phyloP scores from a whole-genome alignment of 1,140 invertebrate genomes.

The Brachionus paranguensis region DNA sequence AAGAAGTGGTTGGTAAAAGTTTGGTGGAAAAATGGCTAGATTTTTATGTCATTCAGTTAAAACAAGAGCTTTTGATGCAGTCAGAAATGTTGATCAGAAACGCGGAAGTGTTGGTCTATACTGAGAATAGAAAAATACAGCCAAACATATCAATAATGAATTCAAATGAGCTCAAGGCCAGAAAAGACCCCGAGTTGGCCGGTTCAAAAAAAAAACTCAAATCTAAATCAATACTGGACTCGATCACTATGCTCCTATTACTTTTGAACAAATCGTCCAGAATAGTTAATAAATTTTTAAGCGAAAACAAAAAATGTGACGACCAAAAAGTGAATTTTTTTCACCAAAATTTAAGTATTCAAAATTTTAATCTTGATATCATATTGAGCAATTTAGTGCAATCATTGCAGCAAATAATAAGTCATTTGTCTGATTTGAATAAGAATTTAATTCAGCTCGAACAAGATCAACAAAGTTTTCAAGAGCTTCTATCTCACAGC shows the following conservation, averaged over 20 bases:
- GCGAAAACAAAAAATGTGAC: background rate
- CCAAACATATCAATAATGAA: background rate
- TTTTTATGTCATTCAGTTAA: background rate
- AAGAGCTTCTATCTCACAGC: background rate
- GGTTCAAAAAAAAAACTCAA: constrained; percentile 1
- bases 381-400: background rate
- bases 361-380: background rate
- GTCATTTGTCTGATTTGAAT: background rate
- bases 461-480: background rate
- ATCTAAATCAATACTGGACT: background rate
- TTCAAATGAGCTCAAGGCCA: background rate
- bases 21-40: constrained; percentile 32
- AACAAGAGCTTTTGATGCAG: background rate
- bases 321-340: background rate
- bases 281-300: background rate
- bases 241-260: background rate
- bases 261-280: constrained; percentile 8
- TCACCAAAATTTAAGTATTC: background rate
- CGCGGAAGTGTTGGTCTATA: background rate
- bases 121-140: background rate
- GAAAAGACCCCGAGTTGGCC: background rate
- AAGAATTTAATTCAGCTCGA: background rate
- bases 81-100: background rate
- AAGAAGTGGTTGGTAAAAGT: background rate
- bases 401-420: background rate